Evolutionary conservation across 2,113 vertebrate genomes (phyloP).

Genomic region (Amblyornis subalaris): DNA sequence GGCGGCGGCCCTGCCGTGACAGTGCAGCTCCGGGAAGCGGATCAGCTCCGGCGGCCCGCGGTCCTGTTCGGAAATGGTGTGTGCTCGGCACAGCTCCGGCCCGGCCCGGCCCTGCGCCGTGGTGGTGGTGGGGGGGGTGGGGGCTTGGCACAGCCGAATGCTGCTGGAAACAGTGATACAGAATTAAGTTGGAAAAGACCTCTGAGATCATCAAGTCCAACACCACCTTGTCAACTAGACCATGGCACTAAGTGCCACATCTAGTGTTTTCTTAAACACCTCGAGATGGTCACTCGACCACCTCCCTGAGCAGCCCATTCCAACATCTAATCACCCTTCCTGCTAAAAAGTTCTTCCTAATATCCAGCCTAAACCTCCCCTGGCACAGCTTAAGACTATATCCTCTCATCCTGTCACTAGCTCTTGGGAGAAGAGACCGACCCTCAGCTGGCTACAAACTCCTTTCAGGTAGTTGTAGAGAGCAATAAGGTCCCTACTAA

Average conservation of each 20-base stretch:
- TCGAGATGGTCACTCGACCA: background rate
- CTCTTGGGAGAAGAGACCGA: background rate
- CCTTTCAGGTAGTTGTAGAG: too few relatives aligned
- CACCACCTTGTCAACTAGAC: background rate
- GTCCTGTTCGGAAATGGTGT: fast-evolving
- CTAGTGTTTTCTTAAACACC: background rate
- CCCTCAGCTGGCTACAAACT: too few relatives aligned
- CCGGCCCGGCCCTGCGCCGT: too few relatives aligned
- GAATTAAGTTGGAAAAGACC: background rate
- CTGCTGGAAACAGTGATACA: background rate
- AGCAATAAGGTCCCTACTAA: background rate
- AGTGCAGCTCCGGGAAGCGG: fast-evolving
- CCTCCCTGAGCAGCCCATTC: background rate
- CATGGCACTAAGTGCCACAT: background rate
- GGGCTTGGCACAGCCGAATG: too few relatives aligned
- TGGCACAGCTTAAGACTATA: background rate
- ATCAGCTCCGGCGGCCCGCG: fast-evolving
- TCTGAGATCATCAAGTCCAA: background rate
- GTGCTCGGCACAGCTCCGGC: background rate
- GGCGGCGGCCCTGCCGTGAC: background rate
- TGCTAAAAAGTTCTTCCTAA: background rate
- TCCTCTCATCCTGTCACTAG: background rate
- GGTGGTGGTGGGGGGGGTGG: too few relatives aligned
- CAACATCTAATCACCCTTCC: background rate
- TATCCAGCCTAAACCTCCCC: background rate